These are phyloP conservation scores for Kryphioiulus occultus DNA, from an alignment of 2,888 invertebrate genomes.

Conservation along the genomic window DNA sequence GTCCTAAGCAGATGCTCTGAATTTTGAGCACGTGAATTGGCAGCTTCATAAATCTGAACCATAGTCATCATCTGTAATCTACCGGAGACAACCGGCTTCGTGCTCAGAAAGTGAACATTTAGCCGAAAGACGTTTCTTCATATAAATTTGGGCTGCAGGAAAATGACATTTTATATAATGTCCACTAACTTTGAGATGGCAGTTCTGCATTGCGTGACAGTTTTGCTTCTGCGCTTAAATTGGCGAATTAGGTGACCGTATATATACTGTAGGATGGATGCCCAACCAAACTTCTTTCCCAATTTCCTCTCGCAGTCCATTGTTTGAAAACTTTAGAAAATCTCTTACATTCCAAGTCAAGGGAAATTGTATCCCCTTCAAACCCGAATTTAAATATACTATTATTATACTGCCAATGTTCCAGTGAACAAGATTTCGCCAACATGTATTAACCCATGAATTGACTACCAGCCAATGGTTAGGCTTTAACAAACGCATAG, in stretches of 20 bases:
- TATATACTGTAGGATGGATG: background rate
- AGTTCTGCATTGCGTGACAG: conserved; percentile 11
- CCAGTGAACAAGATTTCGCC: too few species aligned
- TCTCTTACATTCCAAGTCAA: background rate
- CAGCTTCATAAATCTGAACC: conserved; percentile 35
- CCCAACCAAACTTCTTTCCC: background rate
- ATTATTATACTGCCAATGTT: too few species aligned
- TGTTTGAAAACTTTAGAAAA: background rate
- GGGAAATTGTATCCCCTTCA: background rate
- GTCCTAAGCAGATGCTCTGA: conserved; percentile 25
- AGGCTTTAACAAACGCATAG: too few species aligned
- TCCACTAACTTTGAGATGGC: conserved; percentile 30
- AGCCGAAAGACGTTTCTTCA: background rate
- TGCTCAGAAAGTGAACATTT: conserved; percentile 20
- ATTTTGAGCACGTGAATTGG: conserved; percentile 35
- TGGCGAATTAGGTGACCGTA: background rate
- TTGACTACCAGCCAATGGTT: too few species aligned
- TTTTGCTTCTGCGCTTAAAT: background rate
- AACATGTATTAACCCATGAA: too few species aligned
- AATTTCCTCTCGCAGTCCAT: background rate
- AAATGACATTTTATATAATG: conserved; percentile 30
- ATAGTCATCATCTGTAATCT: conserved; percentile 35
- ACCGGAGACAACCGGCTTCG: conserved; percentile 35
- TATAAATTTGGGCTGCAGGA: background rate
- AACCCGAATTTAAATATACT: background rate